Evolutionary conservation across 2,113 vertebrate species (phyloP).

Genomic region (Caracal caracal): DNA sequence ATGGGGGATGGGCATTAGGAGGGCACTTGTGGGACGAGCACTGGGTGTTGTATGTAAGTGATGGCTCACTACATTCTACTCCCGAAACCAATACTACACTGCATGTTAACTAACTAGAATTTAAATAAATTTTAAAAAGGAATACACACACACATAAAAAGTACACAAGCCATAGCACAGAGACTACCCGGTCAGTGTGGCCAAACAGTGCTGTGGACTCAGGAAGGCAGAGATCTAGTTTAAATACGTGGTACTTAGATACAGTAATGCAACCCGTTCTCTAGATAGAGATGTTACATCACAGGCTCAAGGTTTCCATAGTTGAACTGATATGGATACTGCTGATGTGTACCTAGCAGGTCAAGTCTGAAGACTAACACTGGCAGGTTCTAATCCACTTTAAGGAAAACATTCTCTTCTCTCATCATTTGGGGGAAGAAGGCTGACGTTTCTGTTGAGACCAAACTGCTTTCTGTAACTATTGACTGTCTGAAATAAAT

Average conservation of each 20-base stretch:
- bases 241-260: rapidly evolving
- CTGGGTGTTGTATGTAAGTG: too few relatives aligned
- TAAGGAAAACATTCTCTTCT: background rate
- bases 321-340: background rate
- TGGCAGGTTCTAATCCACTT: background rate
- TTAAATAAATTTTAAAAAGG: too few relatives aligned
- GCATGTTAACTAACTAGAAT: too few relatives aligned
- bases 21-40: too few relatives aligned
- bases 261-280: rapidly evolving
- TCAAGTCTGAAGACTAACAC: background rate
- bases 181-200: rapidly evolving
- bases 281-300: background rate
- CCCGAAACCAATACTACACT: too few relatives aligned
- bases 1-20: too few relatives aligned
- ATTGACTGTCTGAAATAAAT: background rate
- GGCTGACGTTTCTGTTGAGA: background rate
- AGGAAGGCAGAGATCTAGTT: rapidly evolving
- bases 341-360: background rate
- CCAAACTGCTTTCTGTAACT: background rate
- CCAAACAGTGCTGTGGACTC: background rate
- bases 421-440: background rate
- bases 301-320: rapidly evolving
- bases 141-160: background rate
- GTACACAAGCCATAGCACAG: background rate
- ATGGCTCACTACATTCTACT: too few relatives aligned